Base-by-base conservation (phyloP, 2,797 vertebrate species). In the Cyprinella venusta region DNA sequence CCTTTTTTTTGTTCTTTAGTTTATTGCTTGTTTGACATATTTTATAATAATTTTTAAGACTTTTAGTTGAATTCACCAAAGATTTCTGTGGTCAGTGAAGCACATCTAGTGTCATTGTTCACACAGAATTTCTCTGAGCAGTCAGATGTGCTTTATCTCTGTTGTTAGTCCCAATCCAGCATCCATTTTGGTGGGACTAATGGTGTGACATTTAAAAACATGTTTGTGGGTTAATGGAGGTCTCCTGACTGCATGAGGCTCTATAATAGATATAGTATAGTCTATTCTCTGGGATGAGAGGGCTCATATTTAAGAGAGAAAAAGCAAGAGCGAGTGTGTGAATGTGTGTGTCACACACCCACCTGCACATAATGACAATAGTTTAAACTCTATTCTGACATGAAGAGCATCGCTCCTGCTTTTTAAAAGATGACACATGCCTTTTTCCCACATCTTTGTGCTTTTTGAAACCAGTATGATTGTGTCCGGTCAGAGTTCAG, bases 381-480 rank as follows among this genome's bases (percentile, higher is more conserved):
- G 90, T 87, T 90, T 90, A 92, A 92, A 90, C 86, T 80, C 88
- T 63, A 92, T 92, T 91, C 90, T 86, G 82, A 81, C 81, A 88
- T 89, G 90, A 91, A 91, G 90, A 92, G 91, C 92, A 90, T 89
- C 90, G 82, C 89, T 86, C 89, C 86, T 85, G 88, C 72, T 87
- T 86, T 92, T 90, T 91, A 88, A 93, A 93, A 94, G 93, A 91
- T 94, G 93, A 94, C 91, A 91, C 89, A 86, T 94, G 88, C 75
- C 88, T 89, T 90, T 90, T 87, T 89, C 54, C 33, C 63, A 38
- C 76, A 65, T 79, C 71, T 76, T 88, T 90, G 87, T 89, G 91
- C 89, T 90, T 92, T 93, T 92, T 93, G 90, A 94, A 94, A 93
- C 91, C 84, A 78, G 88, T 81, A 89, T 90, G 93, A 94, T 94